Evolutionary conservation across 2,888 invertebrate genomes (phyloP).

Genomic region (Sacculina carcini): DNA sequence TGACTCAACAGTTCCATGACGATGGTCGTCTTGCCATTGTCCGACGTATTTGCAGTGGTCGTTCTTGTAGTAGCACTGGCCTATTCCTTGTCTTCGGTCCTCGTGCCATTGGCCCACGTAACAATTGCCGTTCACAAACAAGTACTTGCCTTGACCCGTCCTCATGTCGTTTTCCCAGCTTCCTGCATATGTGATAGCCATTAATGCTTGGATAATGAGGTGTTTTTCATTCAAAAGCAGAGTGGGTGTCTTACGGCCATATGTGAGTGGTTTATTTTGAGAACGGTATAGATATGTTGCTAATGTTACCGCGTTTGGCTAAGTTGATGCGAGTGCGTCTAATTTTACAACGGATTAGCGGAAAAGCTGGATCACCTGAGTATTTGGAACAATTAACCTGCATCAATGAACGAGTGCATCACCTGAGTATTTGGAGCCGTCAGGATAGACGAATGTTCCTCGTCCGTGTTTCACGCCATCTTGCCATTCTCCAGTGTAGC

Average conservation of each 20-base stretch:
- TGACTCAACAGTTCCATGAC: neutral
- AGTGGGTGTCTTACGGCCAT: too few species aligned
- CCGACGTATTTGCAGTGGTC: conserved; percentile 30
- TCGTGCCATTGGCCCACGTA: conserved; percentile 30
- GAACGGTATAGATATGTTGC: too few species aligned
- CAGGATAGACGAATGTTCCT: conserved; percentile 27
- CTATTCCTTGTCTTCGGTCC: conserved; percentile 28
- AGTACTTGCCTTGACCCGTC: conserved; percentile 31
- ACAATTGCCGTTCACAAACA: conserved; percentile 22
- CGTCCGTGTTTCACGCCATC: conserved; percentile 26
- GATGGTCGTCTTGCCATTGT: conserved; percentile 22
- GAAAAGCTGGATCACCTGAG: too few species aligned
- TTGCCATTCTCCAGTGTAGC: conserved; percentile 31
- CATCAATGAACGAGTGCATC: too few species aligned
- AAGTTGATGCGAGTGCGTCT: too few species aligned
- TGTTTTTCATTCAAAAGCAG: too few species aligned
- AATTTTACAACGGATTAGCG: too few species aligned
- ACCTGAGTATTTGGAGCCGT: conserved; percentile 30
- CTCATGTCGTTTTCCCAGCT: conserved; percentile 30
- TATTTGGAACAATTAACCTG: too few species aligned
- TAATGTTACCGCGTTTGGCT: too few species aligned
- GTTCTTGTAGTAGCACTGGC: conserved; percentile 21
- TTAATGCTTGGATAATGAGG: too few species aligned
- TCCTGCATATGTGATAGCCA: too few species aligned
- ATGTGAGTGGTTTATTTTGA: too few species aligned